These are phyloP conservation scores for Cisticola juncidis DNA, from an alignment of 2,113 vertebrate genomes.

Conservation along the genomic window DNA sequence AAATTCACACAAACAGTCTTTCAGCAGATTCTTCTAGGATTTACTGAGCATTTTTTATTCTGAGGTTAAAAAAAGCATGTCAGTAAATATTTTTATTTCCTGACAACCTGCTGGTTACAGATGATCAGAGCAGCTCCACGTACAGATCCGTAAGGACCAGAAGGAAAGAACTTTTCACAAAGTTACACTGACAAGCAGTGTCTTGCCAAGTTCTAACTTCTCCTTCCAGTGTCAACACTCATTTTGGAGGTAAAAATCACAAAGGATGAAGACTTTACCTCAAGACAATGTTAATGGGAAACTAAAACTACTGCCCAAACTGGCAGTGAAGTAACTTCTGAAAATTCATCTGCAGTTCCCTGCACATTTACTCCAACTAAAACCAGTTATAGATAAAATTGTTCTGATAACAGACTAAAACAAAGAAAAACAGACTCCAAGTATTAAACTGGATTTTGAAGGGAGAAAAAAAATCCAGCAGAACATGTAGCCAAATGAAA, in stretches of 20 bases:
- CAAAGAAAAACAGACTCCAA: background rate
- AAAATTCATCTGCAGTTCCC: background rate
- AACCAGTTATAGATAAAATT: background rate
- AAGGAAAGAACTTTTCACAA: background rate
- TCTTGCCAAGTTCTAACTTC: background rate
- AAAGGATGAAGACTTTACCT: background rate
- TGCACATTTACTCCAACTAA: background rate
- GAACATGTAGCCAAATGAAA: background rate
- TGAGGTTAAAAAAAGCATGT: background rate
- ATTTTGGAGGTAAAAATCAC: background rate
- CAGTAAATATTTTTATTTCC: background rate
- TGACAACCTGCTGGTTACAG: background rate
- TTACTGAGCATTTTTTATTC: background rate
- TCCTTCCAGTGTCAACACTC: background rate
- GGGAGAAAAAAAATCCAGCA: accelerated
- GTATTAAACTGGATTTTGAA: background rate
- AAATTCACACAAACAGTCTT: background rate
- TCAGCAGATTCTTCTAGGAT: background rate
- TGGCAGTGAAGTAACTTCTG: background rate
- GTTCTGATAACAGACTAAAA: background rate
- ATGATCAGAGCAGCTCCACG: background rate
- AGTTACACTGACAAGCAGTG: background rate
- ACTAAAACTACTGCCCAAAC: background rate
- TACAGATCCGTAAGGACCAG: background rate
- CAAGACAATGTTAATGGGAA: background rate